Percentiles rank a stretch among this genome's conserved stretches.
Conservation (phyloP, 2,888 invertebrate species). For the Platycheirus rosarum region DNA sequence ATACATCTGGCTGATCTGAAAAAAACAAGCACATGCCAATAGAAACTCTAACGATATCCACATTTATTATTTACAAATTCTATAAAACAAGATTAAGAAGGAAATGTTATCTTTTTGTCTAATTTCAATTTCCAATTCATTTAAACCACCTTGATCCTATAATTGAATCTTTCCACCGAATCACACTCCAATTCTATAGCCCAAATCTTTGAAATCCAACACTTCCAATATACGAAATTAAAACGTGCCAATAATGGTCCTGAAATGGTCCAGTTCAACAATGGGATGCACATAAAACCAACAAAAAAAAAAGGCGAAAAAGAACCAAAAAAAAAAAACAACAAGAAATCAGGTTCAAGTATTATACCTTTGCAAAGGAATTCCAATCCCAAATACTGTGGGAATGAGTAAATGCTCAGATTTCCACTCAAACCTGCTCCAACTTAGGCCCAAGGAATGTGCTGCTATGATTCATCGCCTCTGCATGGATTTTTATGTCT, state of each 20-base stretch:
- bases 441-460: slow-evolving; percentile 57
- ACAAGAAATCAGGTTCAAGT: slow-evolving; percentile 21
- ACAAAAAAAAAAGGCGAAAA: slow-evolving; percentile 1
- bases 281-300: slow-evolving; percentile 19
- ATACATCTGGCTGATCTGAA: too few relatives aligned
- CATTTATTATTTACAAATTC: too few relatives aligned
- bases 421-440: slow-evolving; percentile 45
- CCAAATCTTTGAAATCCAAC: slow-evolving; percentile 30
- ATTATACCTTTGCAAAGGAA: slow-evolving; percentile 40
- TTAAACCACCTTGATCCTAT: too few relatives aligned
- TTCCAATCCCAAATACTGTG: slow-evolving; percentile 45
- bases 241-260: slow-evolving; percentile 61
- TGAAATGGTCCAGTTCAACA: slow-evolving; percentile 55
- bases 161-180: slow-evolving; percentile 1
- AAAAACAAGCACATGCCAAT: too few relatives aligned
- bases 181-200: slow-evolving; percentile 8
- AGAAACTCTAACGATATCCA: too few relatives aligned
- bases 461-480: slow-evolving; percentile 63
- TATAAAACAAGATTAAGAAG: too few relatives aligned
- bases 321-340: slow-evolving; percentile 18
- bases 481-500: slow-evolving; percentile 70
- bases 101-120: too few relatives aligned
- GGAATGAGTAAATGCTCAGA: slow-evolving; percentile 56
- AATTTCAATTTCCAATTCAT: too few relatives aligned
- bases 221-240: slow-evolving; percentile 37